phyloP scores from a whole-genome alignment of 2,113 vertebrate genomes.

The Litocranius walleri region DNA sequence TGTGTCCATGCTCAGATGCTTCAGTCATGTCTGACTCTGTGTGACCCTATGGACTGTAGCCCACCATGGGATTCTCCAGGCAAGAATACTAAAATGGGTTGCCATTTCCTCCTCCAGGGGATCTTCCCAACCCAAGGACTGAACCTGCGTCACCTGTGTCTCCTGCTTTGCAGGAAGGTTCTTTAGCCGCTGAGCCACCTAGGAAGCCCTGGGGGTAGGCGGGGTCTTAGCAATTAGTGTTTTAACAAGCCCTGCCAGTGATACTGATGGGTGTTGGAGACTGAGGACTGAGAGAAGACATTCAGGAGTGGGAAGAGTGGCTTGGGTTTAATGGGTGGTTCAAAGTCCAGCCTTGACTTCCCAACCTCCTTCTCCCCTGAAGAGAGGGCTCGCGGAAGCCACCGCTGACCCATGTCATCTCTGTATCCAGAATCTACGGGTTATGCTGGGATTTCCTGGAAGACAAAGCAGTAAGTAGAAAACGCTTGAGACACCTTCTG shows the following conservation, averaged over 20 bases:
- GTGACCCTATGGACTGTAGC: background rate
- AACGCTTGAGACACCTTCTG: background rate
- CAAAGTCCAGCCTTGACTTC: background rate
- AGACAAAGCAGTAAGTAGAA: background rate
- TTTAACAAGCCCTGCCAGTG: background rate
- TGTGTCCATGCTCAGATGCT: background rate
- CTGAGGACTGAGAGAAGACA: background rate
- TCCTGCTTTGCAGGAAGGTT: background rate
- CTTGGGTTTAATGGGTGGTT: background rate
- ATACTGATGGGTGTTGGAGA: background rate
- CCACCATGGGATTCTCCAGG: background rate
- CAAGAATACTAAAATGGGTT: background rate
- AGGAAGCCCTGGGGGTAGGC: background rate
- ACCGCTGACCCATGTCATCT: too few species aligned
- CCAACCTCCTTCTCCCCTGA: background rate
- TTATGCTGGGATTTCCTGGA: background rate
- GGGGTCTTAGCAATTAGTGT: background rate
- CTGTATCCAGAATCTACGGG: background rate
- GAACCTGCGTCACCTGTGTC: background rate
- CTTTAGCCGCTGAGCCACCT: background rate
- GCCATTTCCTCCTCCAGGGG: background rate
- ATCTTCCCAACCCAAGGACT: background rate
- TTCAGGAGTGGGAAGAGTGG: background rate
- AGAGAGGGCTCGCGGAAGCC: background rate
- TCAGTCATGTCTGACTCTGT: background rate